phyloP scores from a whole-genome alignment of 2,888 invertebrate species.

The Drosophila maculinotata region DNA sequence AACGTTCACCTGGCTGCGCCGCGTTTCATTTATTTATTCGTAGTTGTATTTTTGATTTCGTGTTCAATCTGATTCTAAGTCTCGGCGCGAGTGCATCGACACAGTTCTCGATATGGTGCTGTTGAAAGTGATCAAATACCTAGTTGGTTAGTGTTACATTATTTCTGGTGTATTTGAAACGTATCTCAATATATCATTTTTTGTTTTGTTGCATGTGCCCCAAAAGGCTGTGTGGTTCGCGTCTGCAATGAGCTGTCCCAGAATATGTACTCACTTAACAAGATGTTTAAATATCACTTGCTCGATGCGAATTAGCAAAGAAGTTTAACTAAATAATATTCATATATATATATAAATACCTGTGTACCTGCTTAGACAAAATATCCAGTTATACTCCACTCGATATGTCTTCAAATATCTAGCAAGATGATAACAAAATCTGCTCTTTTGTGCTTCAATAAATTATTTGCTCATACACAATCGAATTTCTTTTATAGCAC shows the following conservation, averaged over 20 bases:
- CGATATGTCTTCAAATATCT: neutral
- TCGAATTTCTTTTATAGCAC: neutral
- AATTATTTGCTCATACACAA: constrained; percentile 20
- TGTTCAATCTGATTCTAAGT: constrained; percentile 82
- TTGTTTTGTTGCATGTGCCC: constrained; percentile 21
- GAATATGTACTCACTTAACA: constrained; percentile 71
- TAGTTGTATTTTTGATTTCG: constrained; percentile 63
- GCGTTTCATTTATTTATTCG: constrained; percentile 63
- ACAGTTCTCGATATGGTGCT: constrained; percentile 75
- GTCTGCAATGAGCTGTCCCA: constrained; percentile 76
- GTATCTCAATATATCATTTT: constrained; percentile 11
- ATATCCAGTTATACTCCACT: constrained; percentile 10
- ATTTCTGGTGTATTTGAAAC: constrained; percentile 9
- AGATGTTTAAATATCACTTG: constrained; percentile 74
- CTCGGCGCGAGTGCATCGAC: constrained; percentile 75
- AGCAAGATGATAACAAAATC: constrained; percentile 38
- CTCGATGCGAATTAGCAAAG: constrained; percentile 62
- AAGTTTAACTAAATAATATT: neutral
- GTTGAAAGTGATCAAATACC: constrained; percentile 81
- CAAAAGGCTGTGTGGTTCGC: constrained; percentile 73
- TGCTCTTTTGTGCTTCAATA: constrained; percentile 43
- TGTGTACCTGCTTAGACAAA: constrained; percentile 31
- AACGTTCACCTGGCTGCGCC: constrained; percentile 38
- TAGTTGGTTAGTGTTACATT: constrained; percentile 76
- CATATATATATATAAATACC: constrained; percentile 1